These are phyloP conservation scores for Falcaria lacertinaria DNA, from an alignment of 2,888 invertebrate species.

Conservation along the genomic window DNA sequence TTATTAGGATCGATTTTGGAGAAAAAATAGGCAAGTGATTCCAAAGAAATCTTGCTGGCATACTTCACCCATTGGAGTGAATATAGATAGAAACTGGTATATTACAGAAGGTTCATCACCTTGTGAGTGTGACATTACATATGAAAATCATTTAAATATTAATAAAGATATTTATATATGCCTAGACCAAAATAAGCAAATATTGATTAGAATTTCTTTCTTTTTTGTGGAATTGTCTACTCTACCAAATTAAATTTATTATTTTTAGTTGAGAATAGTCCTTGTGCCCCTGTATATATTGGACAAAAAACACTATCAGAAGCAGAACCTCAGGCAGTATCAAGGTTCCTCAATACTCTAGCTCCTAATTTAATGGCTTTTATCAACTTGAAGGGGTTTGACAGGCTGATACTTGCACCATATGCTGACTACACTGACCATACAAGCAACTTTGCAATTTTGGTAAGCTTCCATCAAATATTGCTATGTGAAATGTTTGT, in stretches of 20 bases:
- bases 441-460: slow-evolving; percentile 47
- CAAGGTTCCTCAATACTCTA: slow-evolving; percentile 43
- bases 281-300: slow-evolving; percentile 46
- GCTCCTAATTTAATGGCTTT: slow-evolving; percentile 50
- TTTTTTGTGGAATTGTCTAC: too few species aligned
- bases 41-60: slow-evolving; percentile 31
- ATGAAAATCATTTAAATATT: too few species aligned
- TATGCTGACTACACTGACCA: slow-evolving; percentile 32
- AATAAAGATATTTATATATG: too few species aligned
- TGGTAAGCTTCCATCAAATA: slow-evolving; percentile 41
- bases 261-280: slow-evolving; percentile 25
- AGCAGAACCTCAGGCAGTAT: slow-evolving; percentile 48
- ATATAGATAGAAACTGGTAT: slow-evolving; percentile 62
- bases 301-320: slow-evolving; percentile 50
- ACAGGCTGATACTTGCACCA: slow-evolving; percentile 51
- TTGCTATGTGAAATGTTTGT: too few species aligned
- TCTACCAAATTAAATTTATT: slow-evolving; percentile 11
- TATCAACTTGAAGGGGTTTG: slow-evolving; percentile 57
- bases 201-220: too few species aligned
- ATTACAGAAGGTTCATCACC: slow-evolving; percentile 7
- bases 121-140: background rate
- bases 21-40: slow-evolving; percentile 51
- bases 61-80: slow-evolving; percentile 44
- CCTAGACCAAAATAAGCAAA: too few species aligned
- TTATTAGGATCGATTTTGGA: slow-evolving; percentile 50